phyloP scores from a whole-genome alignment of 1,140 invertebrate species.

The Lutraria rhynchaena region DNA sequence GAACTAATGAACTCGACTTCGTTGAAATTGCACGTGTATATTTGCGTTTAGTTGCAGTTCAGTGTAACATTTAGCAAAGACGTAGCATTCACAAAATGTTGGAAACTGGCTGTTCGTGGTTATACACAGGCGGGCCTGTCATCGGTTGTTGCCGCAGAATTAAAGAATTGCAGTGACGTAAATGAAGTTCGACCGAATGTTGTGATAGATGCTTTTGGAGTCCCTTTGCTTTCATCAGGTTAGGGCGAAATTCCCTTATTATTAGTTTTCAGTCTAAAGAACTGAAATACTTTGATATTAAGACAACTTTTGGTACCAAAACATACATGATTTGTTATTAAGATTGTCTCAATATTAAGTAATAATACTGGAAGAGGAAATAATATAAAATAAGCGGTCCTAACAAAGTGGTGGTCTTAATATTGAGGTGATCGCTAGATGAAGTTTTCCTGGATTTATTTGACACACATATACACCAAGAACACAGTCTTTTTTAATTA shows the following conservation, averaged over 20 bases:
- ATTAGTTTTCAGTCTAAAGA: neutral
- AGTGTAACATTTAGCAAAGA: slow-evolving; percentile 12
- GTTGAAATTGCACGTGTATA: no score
- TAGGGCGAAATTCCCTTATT: neutral
- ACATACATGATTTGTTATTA: neutral
- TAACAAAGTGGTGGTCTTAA: no score
- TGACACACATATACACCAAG: no score
- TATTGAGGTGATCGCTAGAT: no score
- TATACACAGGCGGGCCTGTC: slow-evolving; percentile 44
- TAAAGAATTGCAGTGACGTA: slow-evolving; percentile 10
- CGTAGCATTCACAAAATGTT: slow-evolving; percentile 49
- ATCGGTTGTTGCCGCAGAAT: slow-evolving; percentile 17
- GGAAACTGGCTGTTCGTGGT: slow-evolving; percentile 14
- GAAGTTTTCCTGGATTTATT: no score
- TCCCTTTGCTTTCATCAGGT: neutral
- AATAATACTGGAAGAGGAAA: neutral
- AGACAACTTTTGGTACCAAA: neutral
- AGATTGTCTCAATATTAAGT: neutral
- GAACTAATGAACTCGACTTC: no score
- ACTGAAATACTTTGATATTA: neutral
- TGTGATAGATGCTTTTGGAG: slow-evolving; percentile 50
- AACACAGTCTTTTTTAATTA: no score
- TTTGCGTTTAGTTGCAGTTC: slow-evolving; percentile 23
- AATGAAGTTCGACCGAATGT: slow-evolving; percentile 30
- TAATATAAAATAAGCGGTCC: neutral